Percentiles rank a stretch among this genome's conserved stretches.
Conservation (phyloP, 2,888 invertebrate genomes). For the Anticlea derivata region DNA sequence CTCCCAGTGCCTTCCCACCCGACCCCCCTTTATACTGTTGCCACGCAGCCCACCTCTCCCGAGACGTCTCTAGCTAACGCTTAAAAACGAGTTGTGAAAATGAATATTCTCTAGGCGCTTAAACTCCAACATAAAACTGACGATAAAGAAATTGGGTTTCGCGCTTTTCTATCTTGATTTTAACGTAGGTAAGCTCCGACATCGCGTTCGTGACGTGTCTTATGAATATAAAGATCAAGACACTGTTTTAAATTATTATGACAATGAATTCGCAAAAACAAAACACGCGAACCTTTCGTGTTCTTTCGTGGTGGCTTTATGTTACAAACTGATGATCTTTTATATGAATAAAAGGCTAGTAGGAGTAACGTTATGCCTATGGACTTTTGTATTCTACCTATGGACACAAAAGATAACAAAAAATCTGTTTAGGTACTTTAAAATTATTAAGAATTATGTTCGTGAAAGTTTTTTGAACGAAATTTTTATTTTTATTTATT, state of each 20-base stretch:
- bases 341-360: no score
- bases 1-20: slow-evolving; percentile 41
- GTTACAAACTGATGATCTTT: no score
- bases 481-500: no score
- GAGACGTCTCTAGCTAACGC: slow-evolving; percentile 40
- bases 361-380: no score
- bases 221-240: slow-evolving; percentile 24
- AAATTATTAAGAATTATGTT: no score
- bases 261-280: slow-evolving; percentile 33
- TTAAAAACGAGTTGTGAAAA: slow-evolving; percentile 53
- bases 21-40: slow-evolving; percentile 53
- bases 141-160: slow-evolving; percentile 11
- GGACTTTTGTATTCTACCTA: no score
- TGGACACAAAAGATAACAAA: no score
- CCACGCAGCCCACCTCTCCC: slow-evolving; percentile 58
- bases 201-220: slow-evolving; percentile 21
- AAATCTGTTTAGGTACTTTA: no score
- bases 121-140: slow-evolving; percentile 15
- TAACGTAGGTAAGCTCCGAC: background rate
- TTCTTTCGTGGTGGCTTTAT: slow-evolving; percentile 3
- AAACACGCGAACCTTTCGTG: slow-evolving; percentile 33
- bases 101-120: slow-evolving; percentile 36
- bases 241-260: slow-evolving; percentile 31
- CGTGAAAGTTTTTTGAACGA: no score
- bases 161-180: slow-evolving; percentile 13